Conservation (phyloP, 2,113 vertebrate species). For the Scopus umbretta region DNA sequence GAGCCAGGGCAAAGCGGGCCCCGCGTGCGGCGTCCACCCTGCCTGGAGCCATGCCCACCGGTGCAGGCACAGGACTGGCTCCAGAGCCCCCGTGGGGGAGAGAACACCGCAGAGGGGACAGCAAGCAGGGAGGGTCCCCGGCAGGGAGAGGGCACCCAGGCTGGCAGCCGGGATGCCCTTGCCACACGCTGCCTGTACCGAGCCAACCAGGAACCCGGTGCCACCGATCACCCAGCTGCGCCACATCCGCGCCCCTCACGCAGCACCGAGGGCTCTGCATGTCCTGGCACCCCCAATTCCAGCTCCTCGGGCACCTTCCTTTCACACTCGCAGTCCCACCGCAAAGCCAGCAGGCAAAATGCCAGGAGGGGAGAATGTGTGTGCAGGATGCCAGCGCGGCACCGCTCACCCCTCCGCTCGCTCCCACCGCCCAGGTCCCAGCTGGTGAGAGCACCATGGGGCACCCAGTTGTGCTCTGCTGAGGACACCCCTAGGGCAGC, state of each 20-base stretch:
- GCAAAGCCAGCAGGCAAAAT: background rate
- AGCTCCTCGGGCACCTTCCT: background rate
- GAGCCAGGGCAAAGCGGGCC: background rate
- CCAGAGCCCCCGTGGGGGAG: fast-evolving
- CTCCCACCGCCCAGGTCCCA: background rate
- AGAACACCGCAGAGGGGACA: fast-evolving
- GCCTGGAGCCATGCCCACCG: background rate
- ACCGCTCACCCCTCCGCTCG: background rate
- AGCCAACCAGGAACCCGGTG: background rate
- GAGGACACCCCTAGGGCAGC: fast-evolving
- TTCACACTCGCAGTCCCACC: fast-evolving
- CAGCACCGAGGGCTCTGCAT: fast-evolving
- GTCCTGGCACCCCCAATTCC: background rate
- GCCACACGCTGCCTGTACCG: background rate
- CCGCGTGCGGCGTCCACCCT: fast-evolving
- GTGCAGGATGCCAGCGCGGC: fast-evolving
- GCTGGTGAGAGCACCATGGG: background rate
- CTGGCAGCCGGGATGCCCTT: background rate
- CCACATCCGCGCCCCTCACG: fast-evolving
- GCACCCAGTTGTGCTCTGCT: background rate
- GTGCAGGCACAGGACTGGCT: fast-evolving
- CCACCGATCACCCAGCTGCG: background rate
- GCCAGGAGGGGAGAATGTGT: background rate
- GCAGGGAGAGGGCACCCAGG: background rate
- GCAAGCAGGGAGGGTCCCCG: background rate